These are phyloP conservation scores for Drosophila triauraria DNA, from an alignment of 1,140 invertebrate genomes.

Conservation along the genomic window DNA sequence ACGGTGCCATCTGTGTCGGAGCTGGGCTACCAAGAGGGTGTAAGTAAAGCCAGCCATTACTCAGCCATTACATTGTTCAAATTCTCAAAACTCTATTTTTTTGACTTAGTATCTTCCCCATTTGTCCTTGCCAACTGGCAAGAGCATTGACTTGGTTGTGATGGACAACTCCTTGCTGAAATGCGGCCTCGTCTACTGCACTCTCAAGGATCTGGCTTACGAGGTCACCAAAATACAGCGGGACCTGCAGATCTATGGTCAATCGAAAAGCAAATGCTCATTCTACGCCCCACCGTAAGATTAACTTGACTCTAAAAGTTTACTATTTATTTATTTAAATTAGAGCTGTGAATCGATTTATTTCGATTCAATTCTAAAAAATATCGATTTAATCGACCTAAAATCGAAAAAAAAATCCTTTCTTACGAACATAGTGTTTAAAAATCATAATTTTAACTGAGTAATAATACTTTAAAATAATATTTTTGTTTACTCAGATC, in stretches of 20 bases:
- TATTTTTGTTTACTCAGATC: no score
- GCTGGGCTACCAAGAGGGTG: constrained; percentile 36
- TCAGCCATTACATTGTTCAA: neutral
- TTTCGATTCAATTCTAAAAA: no score
- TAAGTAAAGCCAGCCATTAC: constrained; percentile 15
- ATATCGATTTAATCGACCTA: no score
- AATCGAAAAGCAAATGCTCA: constrained; percentile 26
- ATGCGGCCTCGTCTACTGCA: constrained; percentile 69
- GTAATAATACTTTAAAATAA: no score
- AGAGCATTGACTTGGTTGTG: constrained; percentile 59
- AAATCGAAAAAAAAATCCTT: no score
- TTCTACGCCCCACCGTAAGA: constrained; percentile 65
- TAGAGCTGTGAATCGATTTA: no score
- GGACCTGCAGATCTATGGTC: constrained; percentile 65
- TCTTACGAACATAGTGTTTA: no score
- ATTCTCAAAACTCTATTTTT: constrained; percentile 5
- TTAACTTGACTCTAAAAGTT: neutral
- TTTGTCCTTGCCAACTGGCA: constrained; percentile 54
- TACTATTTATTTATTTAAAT: neutral
- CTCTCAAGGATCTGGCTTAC: constrained; percentile 41
- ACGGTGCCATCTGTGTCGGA: constrained; percentile 41
- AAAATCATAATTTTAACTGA: no score
- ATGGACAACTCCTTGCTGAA: constrained; percentile 71
- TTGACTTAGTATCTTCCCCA: constrained; percentile 55
- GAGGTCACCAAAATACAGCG: constrained; percentile 68